Evolutionary conservation across 2,113 vertebrate genomes (phyloP).

Genomic region (Ophiodon elongatus): DNA sequence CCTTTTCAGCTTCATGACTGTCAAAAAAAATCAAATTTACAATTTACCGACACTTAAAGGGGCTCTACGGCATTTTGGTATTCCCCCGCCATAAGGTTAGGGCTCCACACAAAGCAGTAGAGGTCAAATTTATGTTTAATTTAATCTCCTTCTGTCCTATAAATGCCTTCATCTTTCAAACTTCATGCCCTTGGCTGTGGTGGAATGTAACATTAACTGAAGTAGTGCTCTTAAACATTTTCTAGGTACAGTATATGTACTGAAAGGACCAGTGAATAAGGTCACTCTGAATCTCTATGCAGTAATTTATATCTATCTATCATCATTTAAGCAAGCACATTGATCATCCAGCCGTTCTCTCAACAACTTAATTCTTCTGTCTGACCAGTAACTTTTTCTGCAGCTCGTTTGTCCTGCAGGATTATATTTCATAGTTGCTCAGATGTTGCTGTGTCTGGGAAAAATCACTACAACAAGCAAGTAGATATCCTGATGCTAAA

Average conservation of each 20-base stretch:
- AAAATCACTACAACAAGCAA: conserved; percentile 71
- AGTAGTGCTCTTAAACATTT: not conserved
- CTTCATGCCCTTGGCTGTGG: not conserved
- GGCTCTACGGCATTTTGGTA: not conserved
- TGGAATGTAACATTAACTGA: not conserved
- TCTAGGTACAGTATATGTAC: not conserved
- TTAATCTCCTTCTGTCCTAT: not conserved
- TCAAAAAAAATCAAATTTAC: not conserved
- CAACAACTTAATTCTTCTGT: conserved; percentile 1
- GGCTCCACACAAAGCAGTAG: not conserved
- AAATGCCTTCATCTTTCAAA: not conserved
- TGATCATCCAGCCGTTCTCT: not conserved
- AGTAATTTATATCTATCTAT: not conserved
- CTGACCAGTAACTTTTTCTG: conserved; percentile 4
- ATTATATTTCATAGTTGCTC: conserved; percentile 65
- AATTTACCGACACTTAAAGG: conserved; percentile 3
- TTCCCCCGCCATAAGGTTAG: not conserved
- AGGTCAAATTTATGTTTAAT: not conserved
- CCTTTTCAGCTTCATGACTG: not conserved
- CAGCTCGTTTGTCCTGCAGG: not conserved
- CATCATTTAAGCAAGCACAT: not conserved
- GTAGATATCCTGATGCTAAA: conserved; percentile 77
- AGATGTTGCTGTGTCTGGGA: conserved; percentile 71
- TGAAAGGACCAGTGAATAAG: not conserved
- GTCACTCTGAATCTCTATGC: not conserved